Conservation (phyloP, 2,888 invertebrate genomes). For the Trachelus troglodyta region DNA sequence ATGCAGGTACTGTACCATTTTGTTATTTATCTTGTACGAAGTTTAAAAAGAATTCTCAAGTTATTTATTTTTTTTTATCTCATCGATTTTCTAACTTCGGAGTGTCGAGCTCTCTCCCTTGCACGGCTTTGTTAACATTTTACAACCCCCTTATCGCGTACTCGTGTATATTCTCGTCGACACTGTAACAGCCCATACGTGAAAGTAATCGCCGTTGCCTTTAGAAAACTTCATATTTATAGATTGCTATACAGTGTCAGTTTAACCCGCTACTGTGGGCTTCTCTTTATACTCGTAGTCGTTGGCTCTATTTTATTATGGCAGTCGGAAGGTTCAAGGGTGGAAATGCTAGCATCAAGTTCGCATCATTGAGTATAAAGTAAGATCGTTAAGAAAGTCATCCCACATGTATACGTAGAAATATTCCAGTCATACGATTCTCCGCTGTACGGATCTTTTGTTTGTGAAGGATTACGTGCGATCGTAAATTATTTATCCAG, state of each 20-base stretch:
- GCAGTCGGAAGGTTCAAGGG: constrained; percentile 9
- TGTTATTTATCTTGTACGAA: not conserved
- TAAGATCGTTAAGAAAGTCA: constrained; percentile 49
- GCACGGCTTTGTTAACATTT: not conserved
- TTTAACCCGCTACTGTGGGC: not conserved
- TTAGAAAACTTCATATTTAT: not conserved
- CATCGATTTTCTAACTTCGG: not conserved
- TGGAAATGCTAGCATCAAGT: constrained; percentile 12
- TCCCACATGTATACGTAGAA: not conserved
- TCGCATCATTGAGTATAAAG: constrained; percentile 30
- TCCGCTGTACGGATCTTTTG: not conserved
- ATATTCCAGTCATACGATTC: not conserved
- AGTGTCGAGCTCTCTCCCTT: not conserved
- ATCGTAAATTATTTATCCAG: not conserved
- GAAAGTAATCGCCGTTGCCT: not conserved
- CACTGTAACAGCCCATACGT: not conserved
- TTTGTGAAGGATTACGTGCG: not conserved
- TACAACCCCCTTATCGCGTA: not conserved
- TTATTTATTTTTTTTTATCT: not conserved
- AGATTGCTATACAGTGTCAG: not conserved
- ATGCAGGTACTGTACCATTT: not conserved
- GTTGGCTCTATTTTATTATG: constrained; percentile 48
- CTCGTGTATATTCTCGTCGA: not conserved
- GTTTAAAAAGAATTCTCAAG: not conserved
- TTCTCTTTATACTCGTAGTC: constrained; percentile 36